These are phyloP conservation scores for Hipparchia semele DNA, from an alignment of 2,888 invertebrate species.

Conservation along the genomic window DNA sequence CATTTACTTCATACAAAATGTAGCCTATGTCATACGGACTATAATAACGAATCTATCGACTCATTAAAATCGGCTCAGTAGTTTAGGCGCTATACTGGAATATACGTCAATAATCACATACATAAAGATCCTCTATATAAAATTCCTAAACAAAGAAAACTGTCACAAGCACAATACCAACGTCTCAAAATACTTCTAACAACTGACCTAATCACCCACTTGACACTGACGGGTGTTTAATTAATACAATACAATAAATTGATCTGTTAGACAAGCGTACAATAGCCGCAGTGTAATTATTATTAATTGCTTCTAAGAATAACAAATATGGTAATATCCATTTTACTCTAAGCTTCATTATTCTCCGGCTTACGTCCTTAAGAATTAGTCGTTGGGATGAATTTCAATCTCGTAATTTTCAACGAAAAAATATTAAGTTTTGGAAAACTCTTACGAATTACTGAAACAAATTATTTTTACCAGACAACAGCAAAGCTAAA, in stretches of 20 bases:
- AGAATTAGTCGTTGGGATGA: neutral
- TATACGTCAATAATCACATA: neutral
- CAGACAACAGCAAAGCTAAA: too few relatives aligned
- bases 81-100: too few relatives aligned
- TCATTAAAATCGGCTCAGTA: too few relatives aligned
- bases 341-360: neutral
- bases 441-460: too few relatives aligned
- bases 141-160: conserved; percentile 5
- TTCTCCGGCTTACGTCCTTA: neutral
- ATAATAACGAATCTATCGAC: too few relatives aligned
- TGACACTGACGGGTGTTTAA: conserved; percentile 21
- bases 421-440: neutral
- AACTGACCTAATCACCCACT: conserved; percentile 18
- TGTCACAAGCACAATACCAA: conserved; percentile 12
- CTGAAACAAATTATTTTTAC: too few relatives aligned
- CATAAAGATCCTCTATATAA: neutral
- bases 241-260: conserved; percentile 22
- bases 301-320: conserved; percentile 15
- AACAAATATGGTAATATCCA: neutral
- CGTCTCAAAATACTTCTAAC: conserved; percentile 14
- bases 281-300: conserved; percentile 12
- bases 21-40: too few relatives aligned
- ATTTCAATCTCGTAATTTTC: neutral
- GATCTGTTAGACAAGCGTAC: conserved; percentile 19
- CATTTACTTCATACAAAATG: too few relatives aligned